These are phyloP conservation scores for Macrocentrus cingulum DNA, from an alignment of 1,140 invertebrate genomes.

Conservation along the genomic window DNA sequence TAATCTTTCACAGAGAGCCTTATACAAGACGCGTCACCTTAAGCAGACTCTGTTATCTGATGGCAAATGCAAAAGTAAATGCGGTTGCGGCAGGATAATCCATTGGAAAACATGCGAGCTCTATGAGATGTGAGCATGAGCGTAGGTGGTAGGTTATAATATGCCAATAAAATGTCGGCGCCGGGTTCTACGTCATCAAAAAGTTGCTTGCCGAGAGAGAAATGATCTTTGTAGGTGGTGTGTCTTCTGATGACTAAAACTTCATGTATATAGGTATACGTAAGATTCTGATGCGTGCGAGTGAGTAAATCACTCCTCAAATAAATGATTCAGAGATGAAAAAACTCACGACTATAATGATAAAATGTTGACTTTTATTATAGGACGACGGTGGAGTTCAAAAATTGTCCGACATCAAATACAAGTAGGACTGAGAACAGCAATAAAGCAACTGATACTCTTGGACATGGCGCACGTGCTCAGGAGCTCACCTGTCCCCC, in stretches of 20 bases:
- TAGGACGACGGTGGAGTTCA: no score
- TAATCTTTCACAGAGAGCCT: no score
- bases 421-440: not conserved
- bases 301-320: no score
- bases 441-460: conserved; percentile 32
- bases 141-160: not conserved
- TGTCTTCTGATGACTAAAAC: no score
- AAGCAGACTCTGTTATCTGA: conserved; percentile 1
- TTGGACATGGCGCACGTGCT: conserved; percentile 27
- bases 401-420: no score
- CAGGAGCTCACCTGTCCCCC: conserved; percentile 30
- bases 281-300: no score
- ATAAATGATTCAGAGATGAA: no score
- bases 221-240: not conserved
- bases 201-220: not conserved
- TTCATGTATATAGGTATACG: no score
- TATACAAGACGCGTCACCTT: no score
- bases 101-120: conserved; percentile 9
- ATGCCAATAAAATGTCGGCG: conserved; percentile 9
- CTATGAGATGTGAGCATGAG: not conserved
- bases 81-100: conserved; percentile 9
- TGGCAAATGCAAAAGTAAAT: not conserved
- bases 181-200: not conserved
- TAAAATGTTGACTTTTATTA: no score
- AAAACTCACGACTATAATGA: no score